phyloP scores from a whole-genome alignment of 2,113 vertebrate genomes.

The Anoura caudifer region DNA sequence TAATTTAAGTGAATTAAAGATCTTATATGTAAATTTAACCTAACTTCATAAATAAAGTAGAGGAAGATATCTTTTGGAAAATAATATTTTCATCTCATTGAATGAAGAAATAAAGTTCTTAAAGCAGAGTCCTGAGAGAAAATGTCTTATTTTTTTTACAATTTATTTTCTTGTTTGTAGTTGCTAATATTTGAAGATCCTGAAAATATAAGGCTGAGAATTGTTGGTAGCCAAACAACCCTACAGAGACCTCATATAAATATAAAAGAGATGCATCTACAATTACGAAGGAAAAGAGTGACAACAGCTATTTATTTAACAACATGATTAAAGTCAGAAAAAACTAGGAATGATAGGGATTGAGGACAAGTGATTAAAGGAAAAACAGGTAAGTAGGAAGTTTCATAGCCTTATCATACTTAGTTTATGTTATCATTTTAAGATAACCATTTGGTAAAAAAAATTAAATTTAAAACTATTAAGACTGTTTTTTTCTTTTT shows the following conservation, averaged over 20 bases:
- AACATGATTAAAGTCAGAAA: background rate
- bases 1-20: background rate
- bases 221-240: background rate
- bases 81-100: background rate
- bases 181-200: background rate
- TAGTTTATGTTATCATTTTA: background rate
- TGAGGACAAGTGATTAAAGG: background rate
- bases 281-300: background rate
- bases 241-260: background rate
- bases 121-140: background rate
- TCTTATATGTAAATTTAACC: background rate
- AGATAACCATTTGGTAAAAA: background rate
- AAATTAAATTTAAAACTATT: background rate
- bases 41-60: background rate
- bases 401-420: background rate
- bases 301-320: background rate
- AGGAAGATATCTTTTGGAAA: background rate
- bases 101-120: background rate
- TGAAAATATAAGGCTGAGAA: background rate
- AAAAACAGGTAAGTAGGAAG: background rate
- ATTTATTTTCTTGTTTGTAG: background rate
- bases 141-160: background rate
- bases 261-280: background rate
- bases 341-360: background rate
- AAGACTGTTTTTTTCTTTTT: background rate